Evolutionary conservation across 2,113 vertebrate genomes (phyloP), one percentile per base, ranked within the genome.

Genomic region (Rhynchopsitta pachyrhyncha): DNA sequence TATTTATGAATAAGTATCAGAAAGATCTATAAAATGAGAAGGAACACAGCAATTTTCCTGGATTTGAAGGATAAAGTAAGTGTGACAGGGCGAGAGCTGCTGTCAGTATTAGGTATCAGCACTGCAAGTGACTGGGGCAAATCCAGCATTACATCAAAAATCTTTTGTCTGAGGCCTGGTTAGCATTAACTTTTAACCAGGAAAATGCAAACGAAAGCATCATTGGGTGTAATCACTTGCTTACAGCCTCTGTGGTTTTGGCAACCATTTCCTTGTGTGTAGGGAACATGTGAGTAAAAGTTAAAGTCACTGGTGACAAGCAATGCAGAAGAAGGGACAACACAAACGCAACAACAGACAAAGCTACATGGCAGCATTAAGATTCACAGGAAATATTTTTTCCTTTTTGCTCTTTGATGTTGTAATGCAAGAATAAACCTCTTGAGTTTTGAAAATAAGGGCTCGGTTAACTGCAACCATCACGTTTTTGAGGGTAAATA

Each of bases 181-280:
- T 94, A 86, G 33, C 82, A 55, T n/a, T 33, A 75, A 74, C 44
- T 92, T 92, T 79, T 41, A 87, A 52, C 68, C 41, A 92, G 78
- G 89, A 82, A 92, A 97, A 93, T 2, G 28, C 63, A 83, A 78
- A 86, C 3, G 12, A 93, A 78, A 94, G 81, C 90, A 86, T 42
- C 87, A 59, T 3, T 44, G 49, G 35, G 33, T 86, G 85, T 64
- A 95, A 95, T 93, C 81, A 64, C 57, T 90, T 5, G 23, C 86
- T 89, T 78, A 79, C 87, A 93, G 87, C 39, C 31, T 6, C 67
- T 91, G 92, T 90, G 96, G 92, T 94, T 97, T 96, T 78, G 35
- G 89, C 76, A 96, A 92, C 88, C 90, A 86, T 96, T 97, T 96
- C 96, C 94, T 93, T 50, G 39, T 82, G 59, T 86, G 70, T 3